phyloP scores from a whole-genome alignment of 2,113 vertebrate species.

The Orycteropus afer region DNA sequence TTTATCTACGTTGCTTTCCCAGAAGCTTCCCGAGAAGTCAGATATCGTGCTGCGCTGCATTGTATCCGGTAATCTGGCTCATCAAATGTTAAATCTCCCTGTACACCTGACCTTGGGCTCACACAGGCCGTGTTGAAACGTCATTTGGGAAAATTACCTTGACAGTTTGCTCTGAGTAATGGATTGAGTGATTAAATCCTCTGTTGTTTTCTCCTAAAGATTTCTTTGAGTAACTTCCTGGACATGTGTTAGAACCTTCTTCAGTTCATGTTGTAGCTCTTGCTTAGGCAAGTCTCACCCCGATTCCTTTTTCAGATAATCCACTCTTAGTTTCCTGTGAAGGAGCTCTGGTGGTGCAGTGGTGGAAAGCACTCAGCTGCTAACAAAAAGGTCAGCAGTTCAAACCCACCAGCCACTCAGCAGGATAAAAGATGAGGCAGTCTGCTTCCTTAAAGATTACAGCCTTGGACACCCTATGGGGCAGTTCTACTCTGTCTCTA shows the following conservation, averaged over 20 bases:
- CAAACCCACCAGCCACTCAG: no score
- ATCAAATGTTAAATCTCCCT: background rate
- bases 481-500: no score
- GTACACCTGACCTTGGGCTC: background rate
- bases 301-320: background rate
- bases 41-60: slow-evolving; percentile 67
- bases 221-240: background rate
- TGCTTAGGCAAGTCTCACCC: background rate
- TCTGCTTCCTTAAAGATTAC: no score
- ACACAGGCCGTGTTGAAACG: background rate
- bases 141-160: slow-evolving; percentile 12
- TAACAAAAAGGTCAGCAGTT: no score
- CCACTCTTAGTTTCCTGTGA: background rate
- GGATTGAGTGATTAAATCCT: background rate
- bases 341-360: no score
- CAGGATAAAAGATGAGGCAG: no score
- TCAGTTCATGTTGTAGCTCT: background rate
- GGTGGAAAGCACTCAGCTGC: no score
- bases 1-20: slow-evolving; percentile 72
- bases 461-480: no score
- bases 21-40: slow-evolving; percentile 76
- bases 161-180: slow-evolving; percentile 27
- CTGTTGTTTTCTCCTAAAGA: background rate
- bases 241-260: background rate
- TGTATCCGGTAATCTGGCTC: slow-evolving; percentile 70